A percentile compares a stretch with the other conserved stretches of the same genome.
Evolutionary conservation across 2,888 invertebrate genomes (phyloP).

Genomic region (Sepiola atlantica): DNA sequence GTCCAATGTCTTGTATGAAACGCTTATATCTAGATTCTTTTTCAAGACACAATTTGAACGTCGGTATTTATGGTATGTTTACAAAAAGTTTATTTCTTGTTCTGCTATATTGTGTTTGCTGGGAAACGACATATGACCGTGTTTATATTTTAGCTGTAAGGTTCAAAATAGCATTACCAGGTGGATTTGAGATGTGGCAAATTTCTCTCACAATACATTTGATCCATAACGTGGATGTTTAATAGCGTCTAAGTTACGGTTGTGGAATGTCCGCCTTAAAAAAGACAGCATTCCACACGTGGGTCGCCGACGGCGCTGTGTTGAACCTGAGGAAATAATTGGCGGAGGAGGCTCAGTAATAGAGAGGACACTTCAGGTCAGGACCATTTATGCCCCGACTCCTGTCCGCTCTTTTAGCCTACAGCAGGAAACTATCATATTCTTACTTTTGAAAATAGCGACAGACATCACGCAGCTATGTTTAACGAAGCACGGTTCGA

Average conservation of each 20-base stretch:
- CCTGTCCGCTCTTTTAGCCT: no score
- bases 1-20: no score
- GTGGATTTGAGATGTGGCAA: not conserved
- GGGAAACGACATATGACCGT: not conserved
- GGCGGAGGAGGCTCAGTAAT: no score
- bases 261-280: not conserved
- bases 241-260: not conserved
- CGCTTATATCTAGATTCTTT: no score
- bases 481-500: not conserved
- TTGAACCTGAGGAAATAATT: not conserved
- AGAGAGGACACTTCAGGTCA: not conserved
- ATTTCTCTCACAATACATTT: not conserved
- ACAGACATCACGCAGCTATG: not conserved
- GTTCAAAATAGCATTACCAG: not conserved
- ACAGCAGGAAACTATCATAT: not conserved
- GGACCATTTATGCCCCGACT: not conserved
- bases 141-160: not conserved
- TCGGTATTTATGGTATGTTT: no score
- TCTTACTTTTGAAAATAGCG: not conserved
- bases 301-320: not conserved
- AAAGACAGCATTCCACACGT: not conserved
- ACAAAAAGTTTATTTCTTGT: no score
- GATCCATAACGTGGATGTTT: not conserved
- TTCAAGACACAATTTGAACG: no score
- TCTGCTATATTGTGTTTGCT: not conserved